Evolutionary conservation across 2,113 vertebrate genomes (phyloP), one percentile per base, ranked within the genome.

Genomic region (Amblyornis subalaris): DNA sequence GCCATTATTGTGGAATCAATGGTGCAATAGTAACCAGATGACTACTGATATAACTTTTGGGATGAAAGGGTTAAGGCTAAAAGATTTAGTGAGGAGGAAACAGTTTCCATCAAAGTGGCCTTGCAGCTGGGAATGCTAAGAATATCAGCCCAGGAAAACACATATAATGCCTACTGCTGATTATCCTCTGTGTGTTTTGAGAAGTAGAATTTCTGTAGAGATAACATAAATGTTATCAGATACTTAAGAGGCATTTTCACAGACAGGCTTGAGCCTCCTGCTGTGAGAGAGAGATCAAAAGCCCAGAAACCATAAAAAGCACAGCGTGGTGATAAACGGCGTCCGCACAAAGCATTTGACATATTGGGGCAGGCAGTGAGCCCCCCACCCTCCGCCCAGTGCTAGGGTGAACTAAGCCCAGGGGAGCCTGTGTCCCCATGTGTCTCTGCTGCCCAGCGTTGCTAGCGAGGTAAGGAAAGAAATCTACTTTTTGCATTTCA

Each of bases 361-460:
- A 13, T 31, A 28, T 4, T 33, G 54, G 18, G n/a, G 36, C 9
- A 45, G 45, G 45, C 45, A 69, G 38, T 19, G 26, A 60, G 7
- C 9, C 16, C 18, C 42, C 36, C 16, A 18, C 15, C 18, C 23
- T 38, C 64, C 45, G 19, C 47, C 51, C 33, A 16, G 28, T 38
- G 19, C 33, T 53, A 16, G 45, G 38, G 33, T 38, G 28, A 53
- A 28, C 35, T 28, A 36, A 77, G 18, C 6, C 33, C 19, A 20
- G 33, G 28, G 38, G 33, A 77, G 18, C 28, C 38, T 38, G 7
- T 14, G 33, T 12, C 14, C 44, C 36, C 0, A 0, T 23, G 33
- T 10, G 12, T 53, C 54, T 36, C 33, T 53, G 28, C 38, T 45
- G 64, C 33, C 73, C 12, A 8, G 33, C 9, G 23, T 10, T 69